A percentile compares a stretch with the other conserved stretches of the same genome.
phyloP scores from a whole-genome alignment of 2,888 invertebrate genomes.

The Mechanitis messenoides region DNA sequence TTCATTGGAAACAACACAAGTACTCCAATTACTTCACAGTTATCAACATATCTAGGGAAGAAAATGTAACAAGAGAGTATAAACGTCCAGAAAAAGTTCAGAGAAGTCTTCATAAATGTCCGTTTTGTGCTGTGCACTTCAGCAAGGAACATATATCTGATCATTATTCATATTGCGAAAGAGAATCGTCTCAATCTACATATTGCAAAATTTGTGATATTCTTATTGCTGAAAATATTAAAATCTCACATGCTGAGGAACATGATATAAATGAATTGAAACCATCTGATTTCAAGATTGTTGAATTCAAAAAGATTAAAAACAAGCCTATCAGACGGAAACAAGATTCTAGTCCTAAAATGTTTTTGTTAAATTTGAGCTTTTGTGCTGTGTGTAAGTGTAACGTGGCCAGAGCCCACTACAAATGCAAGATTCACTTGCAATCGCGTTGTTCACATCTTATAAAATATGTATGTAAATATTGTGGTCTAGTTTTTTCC shows the following conservation, averaged over 20 bases:
- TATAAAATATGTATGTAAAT: slow-evolving; percentile 39
- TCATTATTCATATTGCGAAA: slow-evolving; percentile 44
- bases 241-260: slow-evolving; percentile 11
- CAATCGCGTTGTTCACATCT: slow-evolving; percentile 40
- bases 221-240: slow-evolving; percentile 38
- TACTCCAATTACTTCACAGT: slow-evolving; percentile 40
- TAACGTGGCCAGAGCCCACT: slow-evolving; percentile 36
- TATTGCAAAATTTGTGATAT: slow-evolving; percentile 54
- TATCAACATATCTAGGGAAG: slow-evolving; percentile 37
- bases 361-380: slow-evolving; percentile 19
- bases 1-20: slow-evolving; percentile 51
- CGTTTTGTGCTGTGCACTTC: slow-evolving; percentile 51
- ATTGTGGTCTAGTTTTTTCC: slow-evolving; percentile 53
- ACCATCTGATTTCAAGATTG: slow-evolving; percentile 12
- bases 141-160: slow-evolving; percentile 41
- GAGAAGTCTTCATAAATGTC: slow-evolving; percentile 48
- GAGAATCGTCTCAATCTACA: slow-evolving; percentile 34
- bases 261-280: slow-evolving; percentile 11
- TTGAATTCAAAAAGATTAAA: slow-evolving; percentile 1
- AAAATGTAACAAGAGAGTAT: slow-evolving; percentile 12
- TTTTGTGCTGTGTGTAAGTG: slow-evolving; percentile 52
- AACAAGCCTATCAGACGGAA: neutral
- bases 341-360: neutral
- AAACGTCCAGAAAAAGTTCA: neutral
- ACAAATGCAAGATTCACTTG: slow-evolving; percentile 37